Conservation (phyloP, 2,113 vertebrate species). For the Syrmaticus mikado region DNA sequence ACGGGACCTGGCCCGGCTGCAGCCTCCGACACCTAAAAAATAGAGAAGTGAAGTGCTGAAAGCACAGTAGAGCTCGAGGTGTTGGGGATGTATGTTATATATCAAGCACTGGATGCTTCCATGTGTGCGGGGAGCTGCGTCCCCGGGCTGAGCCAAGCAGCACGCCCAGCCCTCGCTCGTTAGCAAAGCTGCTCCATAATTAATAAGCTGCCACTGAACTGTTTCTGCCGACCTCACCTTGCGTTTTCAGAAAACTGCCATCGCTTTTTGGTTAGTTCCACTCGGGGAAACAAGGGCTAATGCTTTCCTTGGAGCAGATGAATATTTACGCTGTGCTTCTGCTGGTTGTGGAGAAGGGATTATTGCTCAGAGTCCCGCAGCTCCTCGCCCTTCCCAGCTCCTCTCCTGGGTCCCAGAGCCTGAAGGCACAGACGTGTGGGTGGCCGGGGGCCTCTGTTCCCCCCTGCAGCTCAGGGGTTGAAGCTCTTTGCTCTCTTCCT, state of each 20-base stretch:
- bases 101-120: too few relatives aligned
- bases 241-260: constrained; percentile 76
- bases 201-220: constrained; percentile 80
- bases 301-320: constrained; percentile 74
- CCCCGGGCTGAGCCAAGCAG: not conserved
- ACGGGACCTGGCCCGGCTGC: not conserved
- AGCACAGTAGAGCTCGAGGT: not conserved
- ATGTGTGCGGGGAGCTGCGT: too few relatives aligned
- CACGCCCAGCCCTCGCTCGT: constrained; percentile 7
- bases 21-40: not conserved
- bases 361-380: not conserved
- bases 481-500: not conserved
- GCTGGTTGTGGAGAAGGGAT: constrained; percentile 40
- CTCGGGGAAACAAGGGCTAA: constrained; percentile 71
- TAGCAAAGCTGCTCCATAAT: constrained; percentile 82
- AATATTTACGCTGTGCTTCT: constrained; percentile 74
- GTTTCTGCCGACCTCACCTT: constrained; percentile 79
- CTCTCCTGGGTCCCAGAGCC: not conserved
- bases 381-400: not conserved
- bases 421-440: not conserved
- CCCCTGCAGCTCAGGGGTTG: not conserved
- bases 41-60: rapidly evolving
- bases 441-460: not conserved
- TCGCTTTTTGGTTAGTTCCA: constrained; percentile 81
- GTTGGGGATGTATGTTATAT: not conserved